Base-by-base conservation (phyloP, 1,140 invertebrate species). In the Wiebesia pumilae region DNA sequence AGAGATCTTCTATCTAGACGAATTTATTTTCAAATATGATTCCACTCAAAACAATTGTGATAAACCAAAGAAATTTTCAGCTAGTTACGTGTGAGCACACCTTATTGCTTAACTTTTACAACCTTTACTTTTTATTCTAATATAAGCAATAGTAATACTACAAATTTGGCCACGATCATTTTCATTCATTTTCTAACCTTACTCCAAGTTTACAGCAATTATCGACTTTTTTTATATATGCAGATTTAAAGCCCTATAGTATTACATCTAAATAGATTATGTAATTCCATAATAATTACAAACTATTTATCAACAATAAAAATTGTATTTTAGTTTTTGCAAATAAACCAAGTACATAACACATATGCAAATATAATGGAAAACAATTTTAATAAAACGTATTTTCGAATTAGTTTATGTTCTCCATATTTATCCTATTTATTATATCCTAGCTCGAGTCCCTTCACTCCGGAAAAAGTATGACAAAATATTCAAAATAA, bases 151-250 rank as follows among this genome's bases (percentile, higher is more conserved):
- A 14, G n/a, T 35, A 16, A 3, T 69, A 0, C 43, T 47, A 16
- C 7, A 19, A 69, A 69, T 35, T 19, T 4, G 30, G 67, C 0
- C 33, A 69, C 33, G 35, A 38, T 73, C 16, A 40, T 73, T 40
- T 73, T 38, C 33, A 21, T 73, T 40, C 40, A 71, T 73, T 73
- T 73, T 40, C 6, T 73, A 0, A 33, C 65, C 9, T 40, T 27
- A 40, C 3, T 73, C 40, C 16, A 40, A 73, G 16, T 30, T 73
- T 40, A 40, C 4, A 38, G 3, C 0, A 73, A 21, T 40, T 73
- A 73, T 40, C 35, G 19, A 73, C 69, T 73, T 73, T 73, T 40
- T 16, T 73, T 73, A 27, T n/a, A 65, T 65, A 65, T 27, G 62
- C 27, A n/a, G n/a, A 65, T 65, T 65, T 65, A n/a, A n/a, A 27